A percentile compares a stretch with the other conserved stretches of the same genome.
These are phyloP conservation scores for Thereva unica DNA, from an alignment of 2,888 invertebrate species.

Conservation along the genomic window DNA sequence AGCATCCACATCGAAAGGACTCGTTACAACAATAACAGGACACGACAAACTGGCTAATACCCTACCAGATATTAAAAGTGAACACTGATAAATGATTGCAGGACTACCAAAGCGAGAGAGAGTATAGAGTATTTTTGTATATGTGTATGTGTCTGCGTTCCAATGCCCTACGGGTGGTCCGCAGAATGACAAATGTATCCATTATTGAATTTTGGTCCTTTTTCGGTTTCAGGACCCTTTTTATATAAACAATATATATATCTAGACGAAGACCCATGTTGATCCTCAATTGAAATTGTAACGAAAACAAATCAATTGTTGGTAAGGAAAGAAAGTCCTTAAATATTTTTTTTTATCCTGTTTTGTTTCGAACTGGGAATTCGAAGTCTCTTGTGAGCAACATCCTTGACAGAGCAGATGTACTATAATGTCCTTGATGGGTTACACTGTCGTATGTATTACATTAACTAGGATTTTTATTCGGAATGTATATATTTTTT, in stretches of 20 bases:
- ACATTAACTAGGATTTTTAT: too few relatives aligned
- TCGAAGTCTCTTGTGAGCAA: conserved; percentile 8
- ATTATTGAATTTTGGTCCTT: conserved; percentile 40
- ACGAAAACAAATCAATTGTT: conserved; percentile 44
- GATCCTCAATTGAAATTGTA: conserved; percentile 43
- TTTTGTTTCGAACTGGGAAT: not conserved
- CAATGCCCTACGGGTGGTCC: conserved; percentile 42
- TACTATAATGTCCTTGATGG: not conserved
- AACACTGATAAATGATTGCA: conserved; percentile 37
- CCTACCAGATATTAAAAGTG: conserved; percentile 36
- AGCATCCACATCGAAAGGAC: not conserved
- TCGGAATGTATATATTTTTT: too few relatives aligned
- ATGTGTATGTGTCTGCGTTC: conserved; percentile 21
- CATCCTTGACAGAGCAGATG: conserved; percentile 15
- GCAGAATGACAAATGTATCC: conserved; percentile 43
- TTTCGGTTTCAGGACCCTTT: conserved; percentile 22
- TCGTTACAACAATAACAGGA: conserved; percentile 31
- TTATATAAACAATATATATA: not conserved
- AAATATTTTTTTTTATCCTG: conserved; percentile 1
- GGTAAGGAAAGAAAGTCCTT: conserved; percentile 18
- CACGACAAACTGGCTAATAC: conserved; percentile 38
- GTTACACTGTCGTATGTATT: too few relatives aligned
- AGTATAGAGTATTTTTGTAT: not conserved
- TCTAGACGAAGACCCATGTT: conserved; percentile 30
- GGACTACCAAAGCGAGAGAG: not conserved